These are phyloP conservation scores for Dicyrtomina minuta DNA, from an alignment of 2,888 invertebrate species.

Conservation along the genomic window DNA sequence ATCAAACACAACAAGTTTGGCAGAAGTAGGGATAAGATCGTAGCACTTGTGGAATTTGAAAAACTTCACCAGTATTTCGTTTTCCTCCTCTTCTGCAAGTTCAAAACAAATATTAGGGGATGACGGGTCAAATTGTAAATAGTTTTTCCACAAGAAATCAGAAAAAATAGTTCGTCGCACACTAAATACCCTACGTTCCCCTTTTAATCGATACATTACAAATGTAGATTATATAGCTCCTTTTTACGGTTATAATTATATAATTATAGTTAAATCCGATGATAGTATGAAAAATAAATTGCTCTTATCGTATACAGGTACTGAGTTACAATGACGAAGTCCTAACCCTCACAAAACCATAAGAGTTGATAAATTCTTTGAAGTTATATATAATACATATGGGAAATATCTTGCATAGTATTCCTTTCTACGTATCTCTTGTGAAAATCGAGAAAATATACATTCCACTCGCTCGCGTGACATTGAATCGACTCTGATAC, in stretches of 20 bases:
- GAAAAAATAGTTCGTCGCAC: slow-evolving; percentile 34
- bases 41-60: slow-evolving; percentile 99
- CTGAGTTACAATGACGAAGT: background rate
- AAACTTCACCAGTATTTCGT: slow-evolving; percentile 96
- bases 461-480: background rate
- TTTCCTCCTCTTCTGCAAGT: slow-evolving; percentile 89
- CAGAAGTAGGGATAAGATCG: slow-evolving; percentile 98
- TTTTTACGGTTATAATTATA: no score
- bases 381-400: no score
- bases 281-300: background rate
- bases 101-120: slow-evolving; percentile 55
- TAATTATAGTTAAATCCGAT: no score
- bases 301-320: background rate
- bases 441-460: background rate
- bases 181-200: slow-evolving; percentile 34
- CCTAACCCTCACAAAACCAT: no score
- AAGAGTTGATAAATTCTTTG: no score
- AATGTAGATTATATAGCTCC: background rate
- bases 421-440: background rate
- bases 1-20: slow-evolving; percentile 98
- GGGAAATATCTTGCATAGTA: background rate
- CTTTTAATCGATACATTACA: slow-evolving; percentile 18
- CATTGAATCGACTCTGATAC: slow-evolving; percentile 15
- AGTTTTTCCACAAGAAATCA: slow-evolving; percentile 16
- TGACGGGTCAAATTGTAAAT: slow-evolving; percentile 4